These are phyloP conservation scores for Helostoma temminkii DNA, from an alignment of 2,797 vertebrate species.

Conservation along the genomic window DNA sequence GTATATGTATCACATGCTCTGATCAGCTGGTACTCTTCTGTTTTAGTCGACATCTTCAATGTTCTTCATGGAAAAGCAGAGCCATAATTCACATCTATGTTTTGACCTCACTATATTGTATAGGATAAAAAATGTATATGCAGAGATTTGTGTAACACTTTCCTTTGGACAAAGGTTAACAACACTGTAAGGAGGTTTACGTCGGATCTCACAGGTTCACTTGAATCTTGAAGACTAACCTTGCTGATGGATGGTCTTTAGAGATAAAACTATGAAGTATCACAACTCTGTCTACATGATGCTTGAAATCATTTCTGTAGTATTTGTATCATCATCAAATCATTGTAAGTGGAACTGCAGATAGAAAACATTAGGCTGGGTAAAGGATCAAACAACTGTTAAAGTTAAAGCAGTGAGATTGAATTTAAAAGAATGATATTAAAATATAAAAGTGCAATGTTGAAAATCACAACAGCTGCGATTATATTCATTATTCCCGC, in stretches of 20 bases:
- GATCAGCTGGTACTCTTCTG: conserved; percentile 31
- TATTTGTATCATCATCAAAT: conserved; percentile 1
- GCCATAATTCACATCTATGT: conserved; percentile 10
- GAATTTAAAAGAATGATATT: neutral
- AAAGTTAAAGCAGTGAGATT: neutral
- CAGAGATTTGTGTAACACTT: neutral
- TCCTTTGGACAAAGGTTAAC: neutral
- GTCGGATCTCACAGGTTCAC: conserved; percentile 31
- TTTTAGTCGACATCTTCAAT: conserved; percentile 37
- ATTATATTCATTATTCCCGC: neutral
- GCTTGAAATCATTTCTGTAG: conserved; percentile 35
- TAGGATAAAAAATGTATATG: conserved; percentile 1
- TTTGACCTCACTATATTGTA: conserved; percentile 23
- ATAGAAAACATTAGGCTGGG: too few species aligned
- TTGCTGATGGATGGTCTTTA: conserved; percentile 43
- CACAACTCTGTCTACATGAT: conserved; percentile 27
- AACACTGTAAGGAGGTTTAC: neutral
- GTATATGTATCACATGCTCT: conserved; percentile 47
- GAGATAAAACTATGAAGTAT: conserved; percentile 44
- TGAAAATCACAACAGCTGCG: neutral
- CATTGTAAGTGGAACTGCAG: too few species aligned
- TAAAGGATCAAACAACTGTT: neutral
- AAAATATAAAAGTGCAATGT: neutral
- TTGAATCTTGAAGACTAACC: conserved; percentile 42
- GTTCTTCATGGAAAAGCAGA: conserved; percentile 34